Conservation (phyloP, 2,113 vertebrate genomes). For the Lepus europaeus region DNA sequence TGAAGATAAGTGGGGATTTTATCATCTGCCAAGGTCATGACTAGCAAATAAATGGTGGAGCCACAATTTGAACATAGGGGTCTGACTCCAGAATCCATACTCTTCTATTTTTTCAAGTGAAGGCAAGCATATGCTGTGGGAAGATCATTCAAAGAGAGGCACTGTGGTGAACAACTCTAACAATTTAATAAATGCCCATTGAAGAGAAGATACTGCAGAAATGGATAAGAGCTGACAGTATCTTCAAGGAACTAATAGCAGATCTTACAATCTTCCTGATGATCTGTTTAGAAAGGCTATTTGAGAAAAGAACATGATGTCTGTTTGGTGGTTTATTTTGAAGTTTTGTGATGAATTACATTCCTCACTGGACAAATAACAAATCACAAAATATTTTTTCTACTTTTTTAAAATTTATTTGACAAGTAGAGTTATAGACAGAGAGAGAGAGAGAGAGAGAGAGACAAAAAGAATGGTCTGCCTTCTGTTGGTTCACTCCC, state of each 20-base stretch:
- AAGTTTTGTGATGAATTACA: not conserved
- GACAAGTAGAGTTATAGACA: no score
- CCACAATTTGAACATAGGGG: not conserved
- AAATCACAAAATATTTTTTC: not conserved
- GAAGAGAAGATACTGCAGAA: not conserved
- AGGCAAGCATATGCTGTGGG: not conserved
- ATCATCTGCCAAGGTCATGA: not conserved
- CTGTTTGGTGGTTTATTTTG: constrained; percentile 4
- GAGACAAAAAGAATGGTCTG: no score
- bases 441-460: no score
- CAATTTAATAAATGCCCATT: not conserved
- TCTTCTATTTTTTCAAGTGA: not conserved
- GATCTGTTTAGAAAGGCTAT: not conserved
- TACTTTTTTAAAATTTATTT: not conserved
- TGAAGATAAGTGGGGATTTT: not conserved
- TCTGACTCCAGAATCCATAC: not conserved
- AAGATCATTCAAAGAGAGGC: not conserved
- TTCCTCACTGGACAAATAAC: not conserved
- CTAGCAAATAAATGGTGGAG: not conserved
- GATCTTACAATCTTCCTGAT: not conserved
- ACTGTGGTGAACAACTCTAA: not conserved
- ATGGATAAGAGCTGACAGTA: not conserved
- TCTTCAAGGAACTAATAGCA: not conserved
- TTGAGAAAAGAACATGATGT: not conserved
- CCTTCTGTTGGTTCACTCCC: no score